phyloP scores from a whole-genome alignment of 2,888 invertebrate species.

The Lymantria monacha region DNA sequence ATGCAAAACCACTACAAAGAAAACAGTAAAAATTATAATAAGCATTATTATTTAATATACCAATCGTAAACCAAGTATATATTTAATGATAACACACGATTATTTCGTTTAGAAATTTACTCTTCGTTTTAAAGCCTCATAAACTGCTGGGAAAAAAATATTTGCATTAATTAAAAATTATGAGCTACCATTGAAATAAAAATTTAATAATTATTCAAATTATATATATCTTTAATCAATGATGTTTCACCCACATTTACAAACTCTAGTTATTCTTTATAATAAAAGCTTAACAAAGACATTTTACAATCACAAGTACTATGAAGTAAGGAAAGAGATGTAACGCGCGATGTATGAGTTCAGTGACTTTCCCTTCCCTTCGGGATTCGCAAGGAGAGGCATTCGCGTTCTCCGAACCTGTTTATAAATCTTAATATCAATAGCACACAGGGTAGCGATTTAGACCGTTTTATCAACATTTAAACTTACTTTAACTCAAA shows the following conservation, averaged over 20 bases:
- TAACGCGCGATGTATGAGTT: slow-evolving; percentile 73
- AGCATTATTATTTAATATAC: no score
- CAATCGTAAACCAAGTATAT: no score
- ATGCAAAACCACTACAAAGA: no score
- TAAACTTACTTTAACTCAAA: slow-evolving; percentile 41
- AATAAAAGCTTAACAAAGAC: slow-evolving; percentile 56
- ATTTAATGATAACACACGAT: no score
- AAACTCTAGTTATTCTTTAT: slow-evolving; percentile 34
- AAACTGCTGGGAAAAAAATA: no score
- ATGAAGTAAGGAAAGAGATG: slow-evolving; percentile 70
- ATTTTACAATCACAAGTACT: slow-evolving; percentile 74
- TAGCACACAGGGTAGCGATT: slow-evolving; percentile 36
- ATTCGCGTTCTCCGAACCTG: slow-evolving; percentile 72
- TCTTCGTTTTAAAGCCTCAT: no score
- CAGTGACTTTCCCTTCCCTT: slow-evolving; percentile 76
- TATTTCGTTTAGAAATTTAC: no score
- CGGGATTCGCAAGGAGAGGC: slow-evolving; percentile 73
- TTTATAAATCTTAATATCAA: slow-evolving; percentile 71
- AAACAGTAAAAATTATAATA: no score
- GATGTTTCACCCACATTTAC: slow-evolving; percentile 29
- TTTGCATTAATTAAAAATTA: no score
- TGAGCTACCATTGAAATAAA: no score
- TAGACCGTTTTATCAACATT: slow-evolving; percentile 49
- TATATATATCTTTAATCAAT: background rate
- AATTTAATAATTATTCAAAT: no score